Conservation (phyloP, 1,140 invertebrate genomes). For the Venustaconcha ellipsiformis region DNA sequence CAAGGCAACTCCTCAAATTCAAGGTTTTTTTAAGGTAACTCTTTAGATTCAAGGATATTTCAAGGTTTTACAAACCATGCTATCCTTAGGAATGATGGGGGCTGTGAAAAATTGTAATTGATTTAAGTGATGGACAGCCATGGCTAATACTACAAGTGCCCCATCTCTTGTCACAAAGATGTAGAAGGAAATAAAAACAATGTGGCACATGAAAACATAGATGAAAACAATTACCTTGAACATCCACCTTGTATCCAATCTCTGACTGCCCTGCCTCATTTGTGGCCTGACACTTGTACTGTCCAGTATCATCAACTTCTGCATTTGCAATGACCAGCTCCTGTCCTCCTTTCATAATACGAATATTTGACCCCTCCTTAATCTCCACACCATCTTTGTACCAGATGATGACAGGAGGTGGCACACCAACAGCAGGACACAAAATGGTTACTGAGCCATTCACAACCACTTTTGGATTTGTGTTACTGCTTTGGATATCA, state of each 20-base stretch:
- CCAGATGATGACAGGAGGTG: constrained; percentile 66
- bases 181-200: not conserved
- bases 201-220: not conserved
- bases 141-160: too few species aligned
- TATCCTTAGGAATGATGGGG: too few species aligned
- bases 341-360: constrained; percentile 35
- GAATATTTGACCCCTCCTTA: constrained; percentile 18
- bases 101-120: too few species aligned
- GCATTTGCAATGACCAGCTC: constrained; percentile 66
- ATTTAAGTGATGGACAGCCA: too few species aligned
- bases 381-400: constrained; percentile 56
- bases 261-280: constrained; percentile 68
- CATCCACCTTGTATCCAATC: constrained; percentile 63
- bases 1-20: too few species aligned
- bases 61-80: too few species aligned
- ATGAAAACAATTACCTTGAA: constrained; percentile 60
- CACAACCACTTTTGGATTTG: constrained; percentile 51
- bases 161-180: too few species aligned
- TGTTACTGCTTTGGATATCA: constrained; percentile 46
- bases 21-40: too few species aligned
- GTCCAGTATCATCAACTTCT: constrained; percentile 63
- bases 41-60: too few species aligned
- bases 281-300: constrained; percentile 70
- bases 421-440: constrained; percentile 64
- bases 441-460: constrained; percentile 51